A percentile compares a stretch with the other conserved stretches of the same genome.
These are phyloP conservation scores for Panopea generosa DNA, from an alignment of 2,888 invertebrate species.

Conservation along the genomic window DNA sequence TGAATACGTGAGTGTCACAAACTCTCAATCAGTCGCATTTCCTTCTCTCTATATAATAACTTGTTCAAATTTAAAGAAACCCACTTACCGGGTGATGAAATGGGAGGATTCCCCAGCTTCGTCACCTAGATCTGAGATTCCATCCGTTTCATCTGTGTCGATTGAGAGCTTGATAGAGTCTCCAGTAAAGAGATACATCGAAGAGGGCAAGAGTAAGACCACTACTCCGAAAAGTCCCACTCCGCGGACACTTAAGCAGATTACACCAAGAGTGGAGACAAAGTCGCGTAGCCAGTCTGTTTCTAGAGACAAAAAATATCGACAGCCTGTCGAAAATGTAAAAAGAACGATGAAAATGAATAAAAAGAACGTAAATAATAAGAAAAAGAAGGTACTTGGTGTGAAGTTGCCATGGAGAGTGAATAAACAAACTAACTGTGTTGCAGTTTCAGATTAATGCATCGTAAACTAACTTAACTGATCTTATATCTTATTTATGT, in stretches of 20 bases:
- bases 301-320: conserved; percentile 25
- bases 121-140: conserved; percentile 38
- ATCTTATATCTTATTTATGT: no score
- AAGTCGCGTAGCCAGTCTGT: not conserved
- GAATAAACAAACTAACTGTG: not conserved
- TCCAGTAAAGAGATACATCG: conserved; percentile 51
- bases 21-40: no score
- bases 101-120: conserved; percentile 53
- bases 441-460: no score
- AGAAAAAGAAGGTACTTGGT: conserved; percentile 39
- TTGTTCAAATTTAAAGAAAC: no score
- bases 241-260: not conserved
- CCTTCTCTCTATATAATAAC: no score
- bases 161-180: conserved; percentile 50
- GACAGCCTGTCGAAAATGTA: conserved; percentile 34
- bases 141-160: conserved; percentile 38
- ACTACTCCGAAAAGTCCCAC: conserved; percentile 24
- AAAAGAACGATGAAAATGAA: conserved; percentile 41
- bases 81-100: conserved; percentile 25
- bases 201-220: conserved; percentile 34
- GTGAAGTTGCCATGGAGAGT: not conserved
- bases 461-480: no score
- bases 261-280: not conserved
- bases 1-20: no score
- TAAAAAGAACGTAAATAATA: conserved; percentile 22